phyloP scores from a whole-genome alignment of 2,113 vertebrate genomes.

The Hassar affinis region DNA sequence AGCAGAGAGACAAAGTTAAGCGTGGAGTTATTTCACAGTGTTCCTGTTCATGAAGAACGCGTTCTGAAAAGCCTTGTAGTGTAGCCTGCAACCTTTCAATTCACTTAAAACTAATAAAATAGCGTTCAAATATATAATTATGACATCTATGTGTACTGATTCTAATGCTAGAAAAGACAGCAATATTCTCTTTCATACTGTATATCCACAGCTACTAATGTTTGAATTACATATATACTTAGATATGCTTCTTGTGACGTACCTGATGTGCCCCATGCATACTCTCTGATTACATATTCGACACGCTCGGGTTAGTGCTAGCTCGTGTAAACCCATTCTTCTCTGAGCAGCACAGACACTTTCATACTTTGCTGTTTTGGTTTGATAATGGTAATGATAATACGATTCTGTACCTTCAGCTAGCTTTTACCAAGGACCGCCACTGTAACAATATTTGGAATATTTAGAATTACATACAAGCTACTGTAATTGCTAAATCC shows the following conservation, averaged over 20 bases:
- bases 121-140: background rate
- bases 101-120: background rate
- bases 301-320: background rate
- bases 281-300: background rate
- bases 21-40: background rate
- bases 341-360: too few relatives aligned
- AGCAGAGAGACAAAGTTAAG: background rate
- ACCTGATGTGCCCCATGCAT: background rate
- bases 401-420: background rate
- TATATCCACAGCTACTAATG: background rate
- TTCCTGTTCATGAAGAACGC: background rate
- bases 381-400: background rate
- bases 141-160: background rate
- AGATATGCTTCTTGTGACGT: too few relatives aligned
- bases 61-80: background rate
- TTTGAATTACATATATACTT: background rate
- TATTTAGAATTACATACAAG: too few relatives aligned
- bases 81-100: background rate
- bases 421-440: background rate
- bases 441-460: background rate
- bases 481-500: constrained; percentile 3
- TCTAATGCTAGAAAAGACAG: background rate
- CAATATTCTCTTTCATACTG: background rate
- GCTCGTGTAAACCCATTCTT: background rate
- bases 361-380: background rate